These are phyloP conservation scores for Myiothlypis chrysogaster DNA, from an alignment of 2,797 vertebrate genomes.

Conservation along the genomic window DNA sequence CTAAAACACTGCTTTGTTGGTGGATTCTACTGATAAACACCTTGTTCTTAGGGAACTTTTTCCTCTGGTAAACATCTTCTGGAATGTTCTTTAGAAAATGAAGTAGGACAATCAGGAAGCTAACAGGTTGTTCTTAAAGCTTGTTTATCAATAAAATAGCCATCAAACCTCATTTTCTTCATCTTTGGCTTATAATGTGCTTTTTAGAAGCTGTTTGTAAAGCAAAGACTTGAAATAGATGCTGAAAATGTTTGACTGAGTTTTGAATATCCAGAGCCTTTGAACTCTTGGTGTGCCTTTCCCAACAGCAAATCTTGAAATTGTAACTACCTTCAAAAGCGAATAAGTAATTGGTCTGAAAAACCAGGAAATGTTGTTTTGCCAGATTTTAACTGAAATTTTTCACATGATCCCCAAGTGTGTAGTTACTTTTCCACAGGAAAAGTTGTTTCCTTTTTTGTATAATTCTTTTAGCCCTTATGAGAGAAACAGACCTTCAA, in stretches of 20 bases:
- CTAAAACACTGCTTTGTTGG: not conserved
- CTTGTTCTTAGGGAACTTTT: not conserved
- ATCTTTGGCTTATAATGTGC: not conserved
- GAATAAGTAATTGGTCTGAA: not conserved
- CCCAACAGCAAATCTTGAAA: not conserved
- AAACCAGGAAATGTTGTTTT: not conserved
- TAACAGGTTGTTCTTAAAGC: not conserved
- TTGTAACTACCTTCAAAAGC: constrained; percentile 5
- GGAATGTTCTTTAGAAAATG: not conserved
- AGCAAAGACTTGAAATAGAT: not conserved
- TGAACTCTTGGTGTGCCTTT: not conserved
- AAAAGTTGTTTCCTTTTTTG: not conserved
- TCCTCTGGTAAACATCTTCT: not conserved
- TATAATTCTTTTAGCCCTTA: not conserved
- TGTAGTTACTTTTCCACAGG: not conserved
- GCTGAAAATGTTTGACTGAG: not conserved
- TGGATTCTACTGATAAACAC: not conserved
- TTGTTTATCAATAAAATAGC: not conserved
- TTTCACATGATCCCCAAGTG: not conserved
- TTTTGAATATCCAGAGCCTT: not conserved
- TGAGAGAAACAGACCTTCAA: not conserved
- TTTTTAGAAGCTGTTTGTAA: not conserved
- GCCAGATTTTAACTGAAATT: not conserved
- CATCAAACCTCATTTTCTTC: not conserved
- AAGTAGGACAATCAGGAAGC: not conserved